These are phyloP conservation scores for Campopleginae sp. DNA, from an alignment of 2,888 invertebrate species.

Conservation along the genomic window DNA sequence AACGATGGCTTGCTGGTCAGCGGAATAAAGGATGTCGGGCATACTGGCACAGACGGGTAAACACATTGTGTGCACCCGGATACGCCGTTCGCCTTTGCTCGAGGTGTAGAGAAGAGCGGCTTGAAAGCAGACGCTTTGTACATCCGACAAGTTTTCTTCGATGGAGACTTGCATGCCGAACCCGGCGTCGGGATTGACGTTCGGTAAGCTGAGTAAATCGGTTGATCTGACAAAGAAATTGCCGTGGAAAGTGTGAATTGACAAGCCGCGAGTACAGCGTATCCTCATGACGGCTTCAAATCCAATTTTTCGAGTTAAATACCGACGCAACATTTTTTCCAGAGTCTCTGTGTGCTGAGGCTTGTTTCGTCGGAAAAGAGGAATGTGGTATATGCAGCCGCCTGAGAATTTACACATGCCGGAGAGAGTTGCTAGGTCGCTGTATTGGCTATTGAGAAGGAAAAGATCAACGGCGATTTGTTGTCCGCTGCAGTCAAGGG, in stretches of 20 bases:
- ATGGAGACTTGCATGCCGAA: constrained; percentile 99
- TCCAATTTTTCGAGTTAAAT: constrained; percentile 98
- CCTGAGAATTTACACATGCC: constrained; percentile 98
- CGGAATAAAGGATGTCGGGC: constrained; percentile 93
- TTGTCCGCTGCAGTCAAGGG: constrained; percentile 98
- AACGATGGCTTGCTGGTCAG: constrained; percentile 97
- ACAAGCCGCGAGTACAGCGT: constrained; percentile 95
- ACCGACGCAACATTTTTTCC: constrained; percentile 91
- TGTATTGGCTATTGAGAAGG: constrained; percentile 95
- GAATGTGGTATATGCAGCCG: constrained; percentile 96
- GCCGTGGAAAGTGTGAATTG: constrained; percentile 99
- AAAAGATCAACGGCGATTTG: constrained; percentile 98
- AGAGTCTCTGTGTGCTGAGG: constrained; percentile 90
- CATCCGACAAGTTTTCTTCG: constrained; percentile 94
- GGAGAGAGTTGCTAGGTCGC: constrained; percentile 96
- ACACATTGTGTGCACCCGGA: constrained; percentile 98
- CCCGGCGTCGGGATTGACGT: constrained; percentile 98
- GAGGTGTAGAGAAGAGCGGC: constrained; percentile 98
- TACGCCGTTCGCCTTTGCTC: constrained; percentile 97
- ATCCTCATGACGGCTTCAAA: constrained; percentile 99
- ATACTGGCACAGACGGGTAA: constrained; percentile 94
- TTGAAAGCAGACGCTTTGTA: constrained; percentile 97
- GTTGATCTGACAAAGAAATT: constrained; percentile 99
- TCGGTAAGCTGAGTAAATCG: constrained; percentile 97
- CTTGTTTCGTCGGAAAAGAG: constrained; percentile 91